These are phyloP conservation scores for Psittacara wagleri DNA, from an alignment of 2,113 vertebrate genomes.

Conservation along the genomic window DNA sequence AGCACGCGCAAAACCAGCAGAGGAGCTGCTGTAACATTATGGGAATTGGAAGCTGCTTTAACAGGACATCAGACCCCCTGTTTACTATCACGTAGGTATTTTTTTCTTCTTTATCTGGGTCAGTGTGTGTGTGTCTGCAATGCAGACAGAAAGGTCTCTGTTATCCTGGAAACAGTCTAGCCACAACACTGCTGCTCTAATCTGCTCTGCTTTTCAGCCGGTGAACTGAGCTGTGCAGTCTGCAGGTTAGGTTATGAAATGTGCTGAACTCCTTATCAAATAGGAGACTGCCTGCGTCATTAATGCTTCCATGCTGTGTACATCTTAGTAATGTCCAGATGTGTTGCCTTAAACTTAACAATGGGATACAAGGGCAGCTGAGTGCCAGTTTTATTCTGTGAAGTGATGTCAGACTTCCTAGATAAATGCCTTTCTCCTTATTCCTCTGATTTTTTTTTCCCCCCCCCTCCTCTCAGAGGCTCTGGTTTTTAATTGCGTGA, in stretches of 20 bases:
- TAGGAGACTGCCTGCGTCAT: not conserved
- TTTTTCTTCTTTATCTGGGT: not conserved
- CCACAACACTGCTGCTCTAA: not conserved
- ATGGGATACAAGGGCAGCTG: not conserved
- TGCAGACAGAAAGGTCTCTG: not conserved
- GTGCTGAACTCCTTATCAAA: not conserved
- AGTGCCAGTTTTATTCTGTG: not conserved
- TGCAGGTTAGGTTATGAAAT: not conserved
- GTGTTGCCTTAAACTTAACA: not conserved
- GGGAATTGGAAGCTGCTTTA: slow-evolving; percentile 90
- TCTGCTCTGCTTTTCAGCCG: not conserved
- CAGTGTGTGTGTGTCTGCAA: accelerated
- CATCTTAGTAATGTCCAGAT: accelerated
- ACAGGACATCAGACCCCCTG: slow-evolving; percentile 82
- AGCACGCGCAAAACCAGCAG: not conserved
- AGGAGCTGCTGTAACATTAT: slow-evolving; percentile 47
- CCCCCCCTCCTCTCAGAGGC: too few species aligned
- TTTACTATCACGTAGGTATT: slow-evolving; percentile 85
- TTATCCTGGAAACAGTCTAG: not conserved
- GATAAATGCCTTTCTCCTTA: not conserved
- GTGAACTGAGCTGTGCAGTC: not conserved
- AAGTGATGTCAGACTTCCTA: not conserved
- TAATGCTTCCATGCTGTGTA: accelerated
- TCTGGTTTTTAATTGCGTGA: not conserved
- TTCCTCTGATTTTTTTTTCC: not conserved